Conservation (phyloP, 1,140 invertebrate species). For the Diploscapter pachys region DNA sequence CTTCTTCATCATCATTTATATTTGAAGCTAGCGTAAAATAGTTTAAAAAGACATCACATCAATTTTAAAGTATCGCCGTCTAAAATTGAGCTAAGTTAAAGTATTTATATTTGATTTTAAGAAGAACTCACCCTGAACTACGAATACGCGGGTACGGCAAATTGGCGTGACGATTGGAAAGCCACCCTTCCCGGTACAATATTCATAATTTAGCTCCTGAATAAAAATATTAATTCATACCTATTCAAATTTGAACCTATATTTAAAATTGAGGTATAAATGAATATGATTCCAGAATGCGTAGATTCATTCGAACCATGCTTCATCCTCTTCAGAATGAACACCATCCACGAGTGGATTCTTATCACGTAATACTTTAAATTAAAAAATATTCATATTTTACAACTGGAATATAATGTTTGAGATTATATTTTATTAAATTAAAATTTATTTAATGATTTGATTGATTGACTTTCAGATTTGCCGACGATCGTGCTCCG, state of each 20-base stretch:
- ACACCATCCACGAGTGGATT: conserved; percentile 82
- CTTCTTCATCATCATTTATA: not conserved
- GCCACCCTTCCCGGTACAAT: conserved; percentile 66
- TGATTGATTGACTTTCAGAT: conserved; percentile 38
- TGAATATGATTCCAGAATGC: conserved; percentile 55
- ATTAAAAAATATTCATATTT: no score
- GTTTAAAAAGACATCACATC: no score
- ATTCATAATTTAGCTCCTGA: no score
- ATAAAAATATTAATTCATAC: no score
- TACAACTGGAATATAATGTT: no score
- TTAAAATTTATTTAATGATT: no score
- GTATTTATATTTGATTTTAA: conserved; percentile 59
- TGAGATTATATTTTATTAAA: no score
- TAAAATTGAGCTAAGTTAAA: no score
- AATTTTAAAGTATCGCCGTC: no score
- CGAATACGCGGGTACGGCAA: conserved; percentile 69
- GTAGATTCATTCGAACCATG: conserved; percentile 83
- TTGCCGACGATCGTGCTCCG: conserved; percentile 58
- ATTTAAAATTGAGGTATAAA: no score
- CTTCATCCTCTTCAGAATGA: conserved; percentile 85
- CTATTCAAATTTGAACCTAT: no score
- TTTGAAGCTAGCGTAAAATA: no score
- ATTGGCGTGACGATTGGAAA: conserved; percentile 77
- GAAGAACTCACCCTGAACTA: conserved; percentile 74
- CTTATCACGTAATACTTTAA: conserved; percentile 77